These are phyloP conservation scores for Nothobranchius kuhntae DNA, from an alignment of 2,113 vertebrate genomes.

Conservation along the genomic window DNA sequence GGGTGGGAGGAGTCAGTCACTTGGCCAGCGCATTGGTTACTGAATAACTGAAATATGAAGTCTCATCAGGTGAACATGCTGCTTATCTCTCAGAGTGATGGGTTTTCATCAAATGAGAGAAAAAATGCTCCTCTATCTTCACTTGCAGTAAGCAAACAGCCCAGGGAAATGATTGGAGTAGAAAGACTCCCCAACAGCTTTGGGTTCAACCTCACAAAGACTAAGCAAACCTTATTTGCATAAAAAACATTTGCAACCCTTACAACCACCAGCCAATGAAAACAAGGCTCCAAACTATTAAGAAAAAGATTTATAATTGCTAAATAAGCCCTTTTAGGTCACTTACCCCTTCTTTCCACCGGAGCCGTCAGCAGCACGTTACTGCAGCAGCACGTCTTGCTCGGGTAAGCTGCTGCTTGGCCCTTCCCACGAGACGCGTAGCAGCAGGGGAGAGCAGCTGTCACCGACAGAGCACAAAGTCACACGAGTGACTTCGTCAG, in stretches of 20 bases:
- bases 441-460: too few relatives aligned
- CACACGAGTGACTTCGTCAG: too few relatives aligned
- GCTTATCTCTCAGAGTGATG: conserved; percentile 73
- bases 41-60: conserved; percentile 29
- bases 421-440: too few relatives aligned
- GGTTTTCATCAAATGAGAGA: conserved; percentile 78
- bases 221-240: conserved; percentile 74
- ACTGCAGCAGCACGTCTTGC: too few relatives aligned
- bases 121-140: conserved; percentile 71
- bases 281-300: conserved; percentile 64
- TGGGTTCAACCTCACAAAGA: conserved; percentile 54
- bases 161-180: conserved; percentile 70
- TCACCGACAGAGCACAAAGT: too few relatives aligned
- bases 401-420: too few relatives aligned
- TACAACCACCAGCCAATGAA: conserved; percentile 79
- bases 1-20: conserved; percentile 3
- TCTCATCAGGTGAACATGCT: conserved; percentile 59
- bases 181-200: conserved; percentile 29
- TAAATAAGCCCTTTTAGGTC: conserved; percentile 49
- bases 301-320: conserved; percentile 70
- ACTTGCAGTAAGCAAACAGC: conserved; percentile 88
- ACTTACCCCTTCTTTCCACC: conserved; percentile 1
- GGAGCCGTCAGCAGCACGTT: too few relatives aligned
- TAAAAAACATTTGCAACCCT: conserved; percentile 75
- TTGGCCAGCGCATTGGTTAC: not conserved